Base-by-base conservation (phyloP, 2,888 invertebrate genomes). In the Acanthosoma haemorrhoidale region DNA sequence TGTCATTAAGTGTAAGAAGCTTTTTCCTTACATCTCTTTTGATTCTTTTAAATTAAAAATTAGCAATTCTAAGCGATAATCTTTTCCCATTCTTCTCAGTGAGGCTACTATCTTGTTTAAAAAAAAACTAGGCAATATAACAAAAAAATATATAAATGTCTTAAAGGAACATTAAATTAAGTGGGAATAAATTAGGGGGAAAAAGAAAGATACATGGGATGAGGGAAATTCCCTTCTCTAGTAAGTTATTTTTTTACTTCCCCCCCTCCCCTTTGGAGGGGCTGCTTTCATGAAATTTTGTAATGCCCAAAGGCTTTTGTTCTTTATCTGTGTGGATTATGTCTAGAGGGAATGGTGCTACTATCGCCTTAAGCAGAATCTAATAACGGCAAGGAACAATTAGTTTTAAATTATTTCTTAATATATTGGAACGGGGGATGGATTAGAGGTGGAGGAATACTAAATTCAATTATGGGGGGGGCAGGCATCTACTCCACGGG, bases 331-430 rank as follows among this genome's bases (percentile, higher is more conserved):
- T n/a, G n/a, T n/a, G n/a, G n/a, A n/a, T n/a, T n/a, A n/a, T n/a
- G n/a, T n/a, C n/a, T n/a, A n/a, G n/a, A n/a, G n/a, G n/a, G n/a
- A n/a, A n/a, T n/a, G n/a, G n/a, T n/a, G n/a, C n/a, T n/a, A n/a
- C n/a, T n/a, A 43, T 43, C 43, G 18, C 11, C 5, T 13, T 4
- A 18, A 21, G 43, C 43, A 13, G 6, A 18, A 43, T 60, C 60
- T 60, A 60, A 60, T 60, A 60, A 60, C 60, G 32, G 34, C 5
- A 8, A 3, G 16, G 31, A 32, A 60, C 60, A 60, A 60, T 60
- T 60, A 60, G 34, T 60, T 60, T 60, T 32, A 32, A 60, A 60
- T 60, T 60, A 60, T 60, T 34, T 36, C 60, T 60, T 60, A 60
- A 60, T 60, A 60, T 60, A 60, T 60, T 60, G 18, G 18, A 60